A percentile compares a stretch with the other conserved stretches of the same genome.
Conservation (phyloP, 2,797 vertebrate genomes). For the Poeciliopsis turneri region DNA sequence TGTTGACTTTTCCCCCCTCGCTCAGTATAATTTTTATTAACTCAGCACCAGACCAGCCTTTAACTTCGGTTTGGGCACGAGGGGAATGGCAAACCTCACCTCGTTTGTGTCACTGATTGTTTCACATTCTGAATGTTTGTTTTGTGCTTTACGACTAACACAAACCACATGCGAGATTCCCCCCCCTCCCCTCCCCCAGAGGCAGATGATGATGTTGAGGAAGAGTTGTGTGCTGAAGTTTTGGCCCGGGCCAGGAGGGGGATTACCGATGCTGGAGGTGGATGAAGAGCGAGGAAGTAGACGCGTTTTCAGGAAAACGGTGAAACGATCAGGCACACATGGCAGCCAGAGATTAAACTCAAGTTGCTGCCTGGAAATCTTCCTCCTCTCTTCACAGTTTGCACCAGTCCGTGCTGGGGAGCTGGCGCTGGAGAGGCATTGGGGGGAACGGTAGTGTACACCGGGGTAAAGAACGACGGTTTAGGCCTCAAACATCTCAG, state of each 20-base stretch:
- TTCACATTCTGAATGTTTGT: slow-evolving; percentile 38
- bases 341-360: slow-evolving; percentile 63
- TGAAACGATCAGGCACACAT: slow-evolving; percentile 64
- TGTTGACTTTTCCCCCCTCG: not conserved
- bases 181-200: slow-evolving; percentile 22
- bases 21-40: not conserved
- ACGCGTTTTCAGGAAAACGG: slow-evolving; percentile 45
- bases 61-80: not conserved
- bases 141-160: slow-evolving; percentile 47
- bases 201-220: slow-evolving; percentile 55
- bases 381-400: slow-evolving; percentile 21
- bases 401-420: slow-evolving; percentile 44
- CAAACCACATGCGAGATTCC: slow-evolving; percentile 70
- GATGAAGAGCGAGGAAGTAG: slow-evolving; percentile 56
- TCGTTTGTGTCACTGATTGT: slow-evolving; percentile 54
- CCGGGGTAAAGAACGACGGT: slow-evolving; percentile 28
- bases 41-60: not conserved
- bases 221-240: slow-evolving; percentile 49
- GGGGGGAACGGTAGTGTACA: slow-evolving; percentile 47
- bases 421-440: slow-evolving; percentile 23
- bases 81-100: slow-evolving; percentile 9
- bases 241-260: slow-evolving; percentile 43
- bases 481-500: slow-evolving; percentile 40
- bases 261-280: slow-evolving; percentile 50
- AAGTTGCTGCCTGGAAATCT: slow-evolving; percentile 48